These are phyloP conservation scores for Eira barbara DNA, from an alignment of 2,113 vertebrate species.

Conservation along the genomic window DNA sequence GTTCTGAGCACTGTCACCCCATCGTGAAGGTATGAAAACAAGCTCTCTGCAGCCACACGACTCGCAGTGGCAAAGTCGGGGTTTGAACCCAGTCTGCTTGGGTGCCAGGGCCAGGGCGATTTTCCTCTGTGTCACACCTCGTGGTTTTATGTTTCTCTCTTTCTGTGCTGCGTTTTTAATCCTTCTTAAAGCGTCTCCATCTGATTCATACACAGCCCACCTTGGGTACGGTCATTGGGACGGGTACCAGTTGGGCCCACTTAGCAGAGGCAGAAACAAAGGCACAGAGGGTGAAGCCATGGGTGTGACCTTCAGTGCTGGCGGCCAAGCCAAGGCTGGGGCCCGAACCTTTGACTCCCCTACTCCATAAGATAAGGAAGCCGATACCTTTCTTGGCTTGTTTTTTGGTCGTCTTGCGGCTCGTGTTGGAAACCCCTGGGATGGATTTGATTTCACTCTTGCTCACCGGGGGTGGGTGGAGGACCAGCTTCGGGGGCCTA, in stretches of 20 bases:
- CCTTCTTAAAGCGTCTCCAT: neutral
- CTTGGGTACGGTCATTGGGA: neutral
- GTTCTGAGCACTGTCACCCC: neutral
- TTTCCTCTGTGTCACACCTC: neutral
- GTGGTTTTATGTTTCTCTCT: neutral
- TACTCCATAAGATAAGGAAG: neutral
- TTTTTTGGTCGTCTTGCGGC: slow-evolving; percentile 96
- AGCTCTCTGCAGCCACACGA: fast-evolving
- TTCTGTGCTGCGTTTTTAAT: fast-evolving
- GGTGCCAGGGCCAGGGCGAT: neutral
- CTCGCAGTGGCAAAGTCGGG: neutral
- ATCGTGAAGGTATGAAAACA: neutral
- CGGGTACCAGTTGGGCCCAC: neutral
- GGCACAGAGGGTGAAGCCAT: neutral
- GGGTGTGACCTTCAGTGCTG: neutral
- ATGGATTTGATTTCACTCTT: slow-evolving; percentile 96
- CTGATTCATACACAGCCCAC: neutral
- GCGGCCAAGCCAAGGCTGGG: neutral
- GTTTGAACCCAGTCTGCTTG: neutral
- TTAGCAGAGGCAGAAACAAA: neutral
- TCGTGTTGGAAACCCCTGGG: slow-evolving; percentile 91
- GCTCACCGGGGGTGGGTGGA: slow-evolving; percentile 94
- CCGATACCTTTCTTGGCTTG: slow-evolving; percentile 91
- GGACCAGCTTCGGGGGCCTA: slow-evolving; percentile 91
- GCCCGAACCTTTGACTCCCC: neutral